Conservation (phyloP, 2,797 vertebrate species). For the Brachyrhaphis roseni region DNA sequence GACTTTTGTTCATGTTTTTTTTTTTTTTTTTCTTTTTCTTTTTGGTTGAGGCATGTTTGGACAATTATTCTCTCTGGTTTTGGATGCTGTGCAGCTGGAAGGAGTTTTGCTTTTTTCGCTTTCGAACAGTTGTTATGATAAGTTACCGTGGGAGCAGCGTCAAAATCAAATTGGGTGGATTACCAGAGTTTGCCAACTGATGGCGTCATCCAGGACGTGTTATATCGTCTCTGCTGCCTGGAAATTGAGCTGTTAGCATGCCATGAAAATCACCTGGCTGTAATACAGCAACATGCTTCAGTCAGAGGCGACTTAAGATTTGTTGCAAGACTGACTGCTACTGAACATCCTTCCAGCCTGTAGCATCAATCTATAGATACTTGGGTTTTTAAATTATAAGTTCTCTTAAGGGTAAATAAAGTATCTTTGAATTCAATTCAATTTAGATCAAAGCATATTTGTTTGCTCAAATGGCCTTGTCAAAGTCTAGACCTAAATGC, state of each 20-base stretch:
- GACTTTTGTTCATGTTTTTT: too few relatives aligned
- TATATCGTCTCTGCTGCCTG: neutral
- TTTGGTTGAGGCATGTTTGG: conserved; percentile 1
- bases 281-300: neutral
- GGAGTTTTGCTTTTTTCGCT: neutral
- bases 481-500: neutral
- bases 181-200: neutral
- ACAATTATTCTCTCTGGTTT: neutral
- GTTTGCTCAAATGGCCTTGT: neutral
- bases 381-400: neutral
- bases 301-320: neutral
- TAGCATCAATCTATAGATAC: neutral
- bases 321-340: neutral
- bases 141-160: neutral
- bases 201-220: neutral
- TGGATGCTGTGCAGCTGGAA: conserved; percentile 2
- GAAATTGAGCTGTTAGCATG: neutral
- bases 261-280: neutral
- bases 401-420: neutral
- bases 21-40: neutral
- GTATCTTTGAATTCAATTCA: neutral
- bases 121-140: neutral
- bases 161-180: neutral
- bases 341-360: neutral
- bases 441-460: neutral